Evolutionary conservation across 2,888 invertebrate genomes (phyloP), one percentile per base, ranked within the genome.

Genomic region (Seira ritae): DNA sequence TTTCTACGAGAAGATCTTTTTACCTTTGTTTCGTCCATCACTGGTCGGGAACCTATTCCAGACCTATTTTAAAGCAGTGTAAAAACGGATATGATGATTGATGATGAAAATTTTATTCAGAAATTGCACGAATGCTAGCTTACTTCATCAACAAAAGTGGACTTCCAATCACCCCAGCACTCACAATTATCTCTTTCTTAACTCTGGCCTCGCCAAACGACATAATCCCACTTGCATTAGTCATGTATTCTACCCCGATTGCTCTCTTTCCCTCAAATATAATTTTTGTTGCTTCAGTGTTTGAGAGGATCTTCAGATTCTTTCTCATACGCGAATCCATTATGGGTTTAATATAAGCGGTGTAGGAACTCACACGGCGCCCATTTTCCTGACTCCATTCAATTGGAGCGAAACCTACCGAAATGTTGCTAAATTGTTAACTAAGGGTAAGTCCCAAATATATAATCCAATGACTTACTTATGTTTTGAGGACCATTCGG

Each of bases 41-140:
- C 37, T 12, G n/a, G n/a, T n/a, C n/a, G n/a, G 0, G 84, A 80
- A 4, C 86, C 86, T 1, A 86, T 65, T 31, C 86, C 86, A n/a
- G 86, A 86, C 15, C 74, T 55, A n/a, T n/a, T n/a, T n/a, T n/a
- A n/a, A n/a, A n/a, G n/a, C n/a, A n/a, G n/a, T n/a, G n/a, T n/a
- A n/a, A n/a, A n/a, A n/a, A n/a, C n/a, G n/a, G n/a, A n/a, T n/a
- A n/a, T n/a, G n/a, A n/a, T n/a, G n/a, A n/a, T n/a, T n/a, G n/a
- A n/a, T n/a, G n/a, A n/a, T n/a, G n/a, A n/a, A n/a, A n/a, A n/a
- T n/a, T n/a, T n/a, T n/a, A n/a, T n/a, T n/a, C n/a, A n/a, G n/a
- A n/a, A n/a, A n/a, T n/a, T n/a, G n/a, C n/a, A n/a, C n/a, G n/a
- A n/a, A n/a, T n/a, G n/a, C n/a, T n/a, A n/a, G n/a, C n/a, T n/a